Evolutionary conservation across 2,797 vertebrate genomes (phyloP).

Genomic region (Hydrolagus colliei): DNA sequence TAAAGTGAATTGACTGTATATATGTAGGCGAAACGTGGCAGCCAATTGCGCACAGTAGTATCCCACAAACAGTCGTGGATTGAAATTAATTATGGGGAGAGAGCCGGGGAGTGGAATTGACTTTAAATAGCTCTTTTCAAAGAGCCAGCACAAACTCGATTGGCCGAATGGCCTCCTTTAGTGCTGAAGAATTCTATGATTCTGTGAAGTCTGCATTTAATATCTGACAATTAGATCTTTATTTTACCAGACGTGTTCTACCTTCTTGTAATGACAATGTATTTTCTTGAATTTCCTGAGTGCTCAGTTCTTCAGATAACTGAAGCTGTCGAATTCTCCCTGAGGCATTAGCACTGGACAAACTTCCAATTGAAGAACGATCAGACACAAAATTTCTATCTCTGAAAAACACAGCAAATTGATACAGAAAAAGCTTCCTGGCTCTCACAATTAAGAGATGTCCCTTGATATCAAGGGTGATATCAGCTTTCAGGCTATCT

Average conservation of each 20-base stretch:
- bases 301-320: slow-evolving; percentile 59
- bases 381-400: slow-evolving; percentile 68
- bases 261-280: slow-evolving; percentile 68
- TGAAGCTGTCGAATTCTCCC: slow-evolving; percentile 60
- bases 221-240: background rate
- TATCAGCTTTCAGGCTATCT: no score
- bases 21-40: no score
- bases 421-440: background rate
- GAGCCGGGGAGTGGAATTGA: no score
- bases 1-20: no score
- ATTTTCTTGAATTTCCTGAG: slow-evolving; percentile 66
- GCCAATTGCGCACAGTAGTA: no score
- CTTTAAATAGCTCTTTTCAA: no score
- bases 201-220: background rate
- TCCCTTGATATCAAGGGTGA: no score
- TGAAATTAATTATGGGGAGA: no score
- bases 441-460: background rate
- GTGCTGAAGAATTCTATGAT: no score
- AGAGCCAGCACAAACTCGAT: no score
- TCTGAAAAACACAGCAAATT: slow-evolving; percentile 42
- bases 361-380: slow-evolving; percentile 59
- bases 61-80: no score
- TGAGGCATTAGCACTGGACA: slow-evolving; percentile 70
- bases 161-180: no score
- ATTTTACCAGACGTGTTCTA: slow-evolving; percentile 38